These are phyloP conservation scores for Alcedo atthis DNA, from an alignment of 2,797 vertebrate genomes.

Conservation along the genomic window DNA sequence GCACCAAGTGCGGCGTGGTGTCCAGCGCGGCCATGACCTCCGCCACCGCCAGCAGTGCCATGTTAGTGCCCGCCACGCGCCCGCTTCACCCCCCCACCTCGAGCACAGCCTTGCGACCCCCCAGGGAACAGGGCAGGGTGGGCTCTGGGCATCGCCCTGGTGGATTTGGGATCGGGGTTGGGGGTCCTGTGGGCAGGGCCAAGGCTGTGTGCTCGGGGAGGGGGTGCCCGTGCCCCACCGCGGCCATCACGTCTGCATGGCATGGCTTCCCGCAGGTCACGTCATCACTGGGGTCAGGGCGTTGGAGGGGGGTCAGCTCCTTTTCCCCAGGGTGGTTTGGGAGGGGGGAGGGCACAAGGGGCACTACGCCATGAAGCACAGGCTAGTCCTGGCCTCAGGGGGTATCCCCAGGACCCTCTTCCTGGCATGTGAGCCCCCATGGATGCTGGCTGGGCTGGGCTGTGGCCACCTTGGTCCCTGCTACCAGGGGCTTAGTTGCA, in stretches of 20 bases:
- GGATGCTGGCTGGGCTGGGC: neutral
- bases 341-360: neutral
- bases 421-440: fast-evolving
- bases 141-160: neutral
- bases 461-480: neutral
- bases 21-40: slow-evolving; percentile 93
- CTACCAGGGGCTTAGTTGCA: neutral
- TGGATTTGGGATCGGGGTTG: fast-evolving
- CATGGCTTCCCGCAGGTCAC: slow-evolving; percentile 57
- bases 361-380: fast-evolving
- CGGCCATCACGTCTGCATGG: slow-evolving; percentile 45
- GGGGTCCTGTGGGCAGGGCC: neutral
- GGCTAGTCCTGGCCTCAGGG: neutral
- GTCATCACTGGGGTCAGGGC: neutral
- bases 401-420: neutral
- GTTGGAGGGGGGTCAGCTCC: neutral
- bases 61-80: slow-evolving; percentile 86
- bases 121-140: no score
- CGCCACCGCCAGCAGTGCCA: slow-evolving; percentile 93
- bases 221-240: neutral
- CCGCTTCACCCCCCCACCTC: neutral
- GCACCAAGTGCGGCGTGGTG: slow-evolving; percentile 97
- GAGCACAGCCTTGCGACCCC: neutral
- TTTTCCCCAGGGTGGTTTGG: neutral
- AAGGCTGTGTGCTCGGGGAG: slow-evolving; percentile 27